Conservation (phyloP, 1,140 invertebrate genomes). For the Popillia japonica region DNA sequence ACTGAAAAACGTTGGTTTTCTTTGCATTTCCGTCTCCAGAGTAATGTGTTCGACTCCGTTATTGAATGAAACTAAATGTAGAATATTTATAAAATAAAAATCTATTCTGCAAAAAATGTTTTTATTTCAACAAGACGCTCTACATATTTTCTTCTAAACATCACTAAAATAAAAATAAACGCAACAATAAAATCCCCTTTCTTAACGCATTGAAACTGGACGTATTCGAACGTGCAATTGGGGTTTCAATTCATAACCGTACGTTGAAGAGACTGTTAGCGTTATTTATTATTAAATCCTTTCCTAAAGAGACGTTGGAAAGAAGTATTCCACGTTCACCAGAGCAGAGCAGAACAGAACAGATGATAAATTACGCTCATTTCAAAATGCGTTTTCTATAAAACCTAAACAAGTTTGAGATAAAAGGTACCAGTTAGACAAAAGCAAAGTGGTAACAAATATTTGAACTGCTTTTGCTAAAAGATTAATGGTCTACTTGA, state of each 20-base stretch:
- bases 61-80: too few species aligned
- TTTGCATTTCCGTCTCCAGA: too few species aligned
- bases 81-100: too few species aligned
- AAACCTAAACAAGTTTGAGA: slow-evolving; percentile 39
- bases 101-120: too few species aligned
- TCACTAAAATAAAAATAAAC: too few species aligned
- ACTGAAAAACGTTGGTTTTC: too few species aligned
- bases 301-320: slow-evolving; percentile 26
- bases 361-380: slow-evolving; percentile 34
- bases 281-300: slow-evolving; percentile 25
- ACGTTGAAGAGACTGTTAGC: neutral
- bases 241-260: neutral
- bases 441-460: slow-evolving; percentile 39
- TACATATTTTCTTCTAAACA: too few species aligned
- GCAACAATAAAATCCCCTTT: too few species aligned
- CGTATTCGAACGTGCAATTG: neutral
- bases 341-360: too few species aligned
- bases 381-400: slow-evolving; percentile 38
- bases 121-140: too few species aligned
- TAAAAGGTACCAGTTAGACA: slow-evolving; percentile 37
- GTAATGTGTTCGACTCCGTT: too few species aligned
- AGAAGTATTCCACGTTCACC: slow-evolving; percentile 22
- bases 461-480: slow-evolving; percentile 40
- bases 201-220: slow-evolving; percentile 6
- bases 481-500: slow-evolving; percentile 49